Base-by-base conservation (phyloP, 1,140 invertebrate species). In the Pectinophora gossypiella region DNA sequence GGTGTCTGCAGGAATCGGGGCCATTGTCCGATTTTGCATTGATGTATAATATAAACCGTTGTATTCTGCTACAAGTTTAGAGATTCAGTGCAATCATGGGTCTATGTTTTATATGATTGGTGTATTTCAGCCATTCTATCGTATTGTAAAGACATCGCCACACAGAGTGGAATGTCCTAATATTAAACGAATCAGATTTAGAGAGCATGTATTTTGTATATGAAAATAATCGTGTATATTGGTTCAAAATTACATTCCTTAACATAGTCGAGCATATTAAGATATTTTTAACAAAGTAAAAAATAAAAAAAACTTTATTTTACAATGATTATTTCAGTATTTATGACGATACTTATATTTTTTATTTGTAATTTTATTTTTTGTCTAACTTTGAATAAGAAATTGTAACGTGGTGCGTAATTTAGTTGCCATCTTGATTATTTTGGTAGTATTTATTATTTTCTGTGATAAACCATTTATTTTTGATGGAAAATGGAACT, bases 371-470 rank as follows among this genome's bases (percentile, higher is more conserved):
- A 6, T 13, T 40, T 40, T 40, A 13, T 40, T 1, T 40, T 43
- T 43, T 18, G 6, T 20, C 13, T 19, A 44, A 27, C 12, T 47
- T 27, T 12, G 4, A 45, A 20, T 43, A 20, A 12, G 20, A 19
- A 22, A 54, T 68, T 54, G 38, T 57, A 58, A 59, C 51, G 46
- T 62, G 76, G 81, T 78, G 74, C 78, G 68, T 78, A 70, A 66
- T 53, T 66, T 54, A 76, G 76, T 74, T 78, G 79, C 81, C 78
- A 81, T 82, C 66, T 70, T 65, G 54, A 76, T 65, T 69, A 74
- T 48, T 66, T 72, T 68, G 64, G 65, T 77, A 64, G 74, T 78
- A 76, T 85, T 85, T 77, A 76, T 81, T 79, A 56, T 75, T 76
- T 82, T 79, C 79, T 83, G 79, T 83, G 79, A 83, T 83, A 83